A percentile compares a stretch with the other conserved stretches of the same genome.
These are phyloP conservation scores for Cylas formicarius DNA, from an alignment of 1,140 invertebrate species.

Conservation along the genomic window DNA sequence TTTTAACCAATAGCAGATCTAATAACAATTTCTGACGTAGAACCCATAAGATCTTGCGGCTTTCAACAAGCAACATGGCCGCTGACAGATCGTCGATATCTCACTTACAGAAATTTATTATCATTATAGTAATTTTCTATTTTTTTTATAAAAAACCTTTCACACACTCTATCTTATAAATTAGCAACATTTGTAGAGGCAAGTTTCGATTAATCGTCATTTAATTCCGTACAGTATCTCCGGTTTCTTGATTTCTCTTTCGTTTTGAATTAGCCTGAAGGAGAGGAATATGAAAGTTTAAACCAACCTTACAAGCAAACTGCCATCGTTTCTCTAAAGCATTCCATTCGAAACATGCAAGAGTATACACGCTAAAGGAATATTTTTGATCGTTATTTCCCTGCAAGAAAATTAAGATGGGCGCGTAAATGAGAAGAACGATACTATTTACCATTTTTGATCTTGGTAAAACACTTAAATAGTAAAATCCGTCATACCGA, in stretches of 20 bases:
- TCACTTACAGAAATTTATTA: conserved; percentile 4
- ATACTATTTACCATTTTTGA: conserved; percentile 5
- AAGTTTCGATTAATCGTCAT: neutral
- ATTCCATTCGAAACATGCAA: conserved; percentile 16
- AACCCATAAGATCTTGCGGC: too few relatives aligned
- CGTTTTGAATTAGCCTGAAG: too few relatives aligned
- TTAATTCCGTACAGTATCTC: neutral
- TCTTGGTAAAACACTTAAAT: conserved; percentile 18
- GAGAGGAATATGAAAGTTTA: neutral
- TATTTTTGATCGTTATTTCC: neutral
- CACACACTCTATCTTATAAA: conserved; percentile 1
- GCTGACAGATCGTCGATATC: too few relatives aligned
- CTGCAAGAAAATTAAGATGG: neutral
- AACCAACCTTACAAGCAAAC: conserved; percentile 10
- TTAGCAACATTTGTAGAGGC: neutral
- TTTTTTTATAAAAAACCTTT: neutral
- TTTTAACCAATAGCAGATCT: too few relatives aligned
- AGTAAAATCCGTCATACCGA: conserved; percentile 18
- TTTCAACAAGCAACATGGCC: too few relatives aligned
- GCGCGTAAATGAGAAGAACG: neutral
- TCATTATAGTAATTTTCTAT: neutral
- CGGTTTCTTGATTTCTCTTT: neutral
- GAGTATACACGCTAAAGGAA: conserved; percentile 13
- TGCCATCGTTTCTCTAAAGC: conserved; percentile 13
- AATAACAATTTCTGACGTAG: too few relatives aligned